Conservation (phyloP, 2,113 vertebrate genomes). For the Micromys minutus region DNA sequence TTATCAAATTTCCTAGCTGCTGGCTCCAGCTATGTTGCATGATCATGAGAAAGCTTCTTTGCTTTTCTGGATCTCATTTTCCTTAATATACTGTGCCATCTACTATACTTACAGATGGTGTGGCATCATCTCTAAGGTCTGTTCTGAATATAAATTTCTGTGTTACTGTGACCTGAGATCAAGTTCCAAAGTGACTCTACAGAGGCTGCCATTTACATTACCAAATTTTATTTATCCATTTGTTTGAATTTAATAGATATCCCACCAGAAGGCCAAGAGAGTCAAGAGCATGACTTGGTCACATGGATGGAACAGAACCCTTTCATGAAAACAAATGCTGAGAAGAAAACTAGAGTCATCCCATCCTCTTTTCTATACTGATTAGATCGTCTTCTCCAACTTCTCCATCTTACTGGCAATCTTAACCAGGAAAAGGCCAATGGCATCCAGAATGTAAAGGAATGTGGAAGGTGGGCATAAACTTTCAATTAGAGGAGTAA, state of each 20-base stretch:
- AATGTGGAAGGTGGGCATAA: neutral
- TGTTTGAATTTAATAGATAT: conserved; percentile 38
- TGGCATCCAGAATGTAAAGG: neutral
- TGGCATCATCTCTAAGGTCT: neutral
- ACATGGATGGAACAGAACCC: conserved; percentile 31
- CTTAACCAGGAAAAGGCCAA: conserved; percentile 5
- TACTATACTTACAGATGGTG: neutral
- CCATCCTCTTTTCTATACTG: neutral
- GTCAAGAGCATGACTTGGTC: neutral
- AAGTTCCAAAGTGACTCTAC: conserved; percentile 15
- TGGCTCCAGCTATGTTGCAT: neutral
- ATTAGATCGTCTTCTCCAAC: neutral
- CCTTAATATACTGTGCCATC: conserved; percentile 28
- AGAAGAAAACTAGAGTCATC: neutral
- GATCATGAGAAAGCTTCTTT: neutral
- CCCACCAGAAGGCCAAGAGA: neutral
- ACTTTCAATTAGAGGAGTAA: neutral
- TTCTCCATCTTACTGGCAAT: neutral
- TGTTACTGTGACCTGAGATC: conserved; percentile 18
- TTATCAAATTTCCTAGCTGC: conserved; percentile 21
- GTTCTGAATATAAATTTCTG: conserved; percentile 19
- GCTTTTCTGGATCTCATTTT: conserved; percentile 30
- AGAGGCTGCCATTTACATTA: conserved; percentile 28
- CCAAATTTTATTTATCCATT: neutral
- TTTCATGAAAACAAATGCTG: conserved; percentile 22